Evolutionary conservation across 1,140 invertebrate genomes (phyloP).

Genomic region (Kradibia gibbosae): DNA sequence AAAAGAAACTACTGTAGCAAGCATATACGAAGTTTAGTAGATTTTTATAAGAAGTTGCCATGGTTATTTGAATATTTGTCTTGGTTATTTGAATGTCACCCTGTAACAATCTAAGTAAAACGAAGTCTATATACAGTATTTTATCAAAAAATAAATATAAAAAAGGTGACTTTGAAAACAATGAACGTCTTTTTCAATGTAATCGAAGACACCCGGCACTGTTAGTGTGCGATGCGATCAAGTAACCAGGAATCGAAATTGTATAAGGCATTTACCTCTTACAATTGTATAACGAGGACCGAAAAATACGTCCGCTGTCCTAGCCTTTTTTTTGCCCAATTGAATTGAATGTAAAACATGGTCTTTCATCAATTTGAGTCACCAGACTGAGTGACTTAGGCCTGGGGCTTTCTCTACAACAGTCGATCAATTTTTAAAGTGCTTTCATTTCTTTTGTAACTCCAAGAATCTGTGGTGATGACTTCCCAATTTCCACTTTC

Average conservation of each 20-base stretch:
- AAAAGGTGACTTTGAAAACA: conserved; percentile 17
- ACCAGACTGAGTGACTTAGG: conserved; percentile 69
- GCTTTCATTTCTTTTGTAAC: not conserved
- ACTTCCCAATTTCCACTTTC: no score
- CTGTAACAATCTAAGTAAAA: no score
- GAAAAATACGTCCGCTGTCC: conserved; percentile 5
- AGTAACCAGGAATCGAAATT: not conserved
- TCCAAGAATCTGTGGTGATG: no score
- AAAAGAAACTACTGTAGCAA: no score
- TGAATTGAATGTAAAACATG: conserved; percentile 70
- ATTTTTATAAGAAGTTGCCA: no score
- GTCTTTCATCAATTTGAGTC: conserved; percentile 72
- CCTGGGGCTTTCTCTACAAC: conserved; percentile 56
- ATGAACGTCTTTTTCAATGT: conserved; percentile 50
- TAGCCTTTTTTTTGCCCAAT: conserved; percentile 44
- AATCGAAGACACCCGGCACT: conserved; percentile 44
- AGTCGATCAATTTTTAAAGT: not conserved
- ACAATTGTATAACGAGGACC: conserved; percentile 45
- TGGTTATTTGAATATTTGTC: no score
- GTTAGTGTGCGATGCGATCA: conserved; percentile 36
- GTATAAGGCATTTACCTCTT: not conserved
- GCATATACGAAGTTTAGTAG: no score
- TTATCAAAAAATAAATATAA: not conserved
- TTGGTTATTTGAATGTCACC: no score
- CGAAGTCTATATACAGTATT: not conserved